Conservation (phyloP, 2,797 vertebrate genomes). For the Borostomias antarcticus region DNA sequence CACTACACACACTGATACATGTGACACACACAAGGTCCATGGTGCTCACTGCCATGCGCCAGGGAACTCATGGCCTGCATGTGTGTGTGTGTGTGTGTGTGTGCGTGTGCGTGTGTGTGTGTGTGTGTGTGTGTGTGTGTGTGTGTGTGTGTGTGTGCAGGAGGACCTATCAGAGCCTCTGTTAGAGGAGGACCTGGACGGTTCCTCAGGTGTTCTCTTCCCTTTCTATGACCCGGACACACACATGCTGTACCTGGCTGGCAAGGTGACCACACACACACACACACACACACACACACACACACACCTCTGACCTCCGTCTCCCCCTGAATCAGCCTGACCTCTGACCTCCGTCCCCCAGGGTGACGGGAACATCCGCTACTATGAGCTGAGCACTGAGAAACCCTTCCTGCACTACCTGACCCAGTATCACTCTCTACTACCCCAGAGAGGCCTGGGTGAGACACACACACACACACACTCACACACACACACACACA, state of each 20-base stretch:
- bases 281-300: neutral
- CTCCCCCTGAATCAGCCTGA: neutral
- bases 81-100: conserved; percentile 69
- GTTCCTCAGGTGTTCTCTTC: conserved; percentile 88
- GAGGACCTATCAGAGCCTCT: conserved; percentile 85
- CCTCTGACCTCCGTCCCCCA: conserved; percentile 40
- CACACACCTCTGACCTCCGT: neutral
- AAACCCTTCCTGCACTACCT: conserved; percentile 89
- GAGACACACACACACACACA: conserved; percentile 53
- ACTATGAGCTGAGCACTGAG: conserved; percentile 78
- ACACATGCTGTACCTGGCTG: conserved; percentile 88
- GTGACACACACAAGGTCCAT: no score
- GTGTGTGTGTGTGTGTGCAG: conserved; percentile 61
- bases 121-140: conserved; percentile 24
- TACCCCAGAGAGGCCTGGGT: conserved; percentile 95
- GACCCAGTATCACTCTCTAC: conserved; percentile 82
- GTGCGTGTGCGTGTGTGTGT: conserved; percentile 11
- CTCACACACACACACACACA: neutral
- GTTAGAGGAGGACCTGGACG: conserved; percentile 88
- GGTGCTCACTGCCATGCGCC: no score
- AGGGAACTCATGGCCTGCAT: conserved; percentile 57
- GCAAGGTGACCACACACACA: conserved; percentile 78
- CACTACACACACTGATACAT: conserved; percentile 7
- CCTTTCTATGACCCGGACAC: conserved; percentile 92
- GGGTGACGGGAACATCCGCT: conserved; percentile 81